phyloP scores from a whole-genome alignment of 2,113 vertebrate species.

The Haemorhous mexicanus region DNA sequence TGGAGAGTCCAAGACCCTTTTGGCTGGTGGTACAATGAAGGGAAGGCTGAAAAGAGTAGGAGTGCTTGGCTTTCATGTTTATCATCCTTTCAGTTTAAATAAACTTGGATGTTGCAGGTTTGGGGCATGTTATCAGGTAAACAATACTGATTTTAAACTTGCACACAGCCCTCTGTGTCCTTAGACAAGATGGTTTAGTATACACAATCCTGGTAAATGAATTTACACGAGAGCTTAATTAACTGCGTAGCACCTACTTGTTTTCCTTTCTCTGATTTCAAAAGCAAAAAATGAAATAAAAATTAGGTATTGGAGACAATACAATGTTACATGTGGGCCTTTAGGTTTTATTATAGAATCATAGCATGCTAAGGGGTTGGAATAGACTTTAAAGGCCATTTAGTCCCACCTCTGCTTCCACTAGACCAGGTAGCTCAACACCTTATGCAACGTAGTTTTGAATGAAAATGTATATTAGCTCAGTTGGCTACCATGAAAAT shows the following conservation, averaged over 20 bases:
- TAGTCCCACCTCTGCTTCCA: neutral
- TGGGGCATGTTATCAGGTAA: neutral
- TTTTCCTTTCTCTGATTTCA: neutral
- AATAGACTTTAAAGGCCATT: neutral
- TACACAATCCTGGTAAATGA: neutral
- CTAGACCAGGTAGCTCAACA: neutral
- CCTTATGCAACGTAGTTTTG: neutral
- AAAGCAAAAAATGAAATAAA: neutral
- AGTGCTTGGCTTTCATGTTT: neutral
- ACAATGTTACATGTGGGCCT: neutral
- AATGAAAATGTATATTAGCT: neutral
- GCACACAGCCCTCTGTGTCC: neutral
- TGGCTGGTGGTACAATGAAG: neutral
- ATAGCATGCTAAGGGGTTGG: neutral
- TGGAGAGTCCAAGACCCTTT: conserved; percentile 12
- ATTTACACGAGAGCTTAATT: neutral
- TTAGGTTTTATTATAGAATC: neutral
- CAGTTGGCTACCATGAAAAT: neutral
- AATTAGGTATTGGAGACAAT: neutral
- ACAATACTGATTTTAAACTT: conserved; percentile 30
- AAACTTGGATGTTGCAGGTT: neutral
- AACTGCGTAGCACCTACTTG: neutral
- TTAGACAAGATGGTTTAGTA: neutral
- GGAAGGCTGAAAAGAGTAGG: neutral
- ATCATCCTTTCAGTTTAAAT: conserved; percentile 1